Base-by-base conservation (phyloP, 2,888 invertebrate genomes). In the Choristoneura rosaceana region DNA sequence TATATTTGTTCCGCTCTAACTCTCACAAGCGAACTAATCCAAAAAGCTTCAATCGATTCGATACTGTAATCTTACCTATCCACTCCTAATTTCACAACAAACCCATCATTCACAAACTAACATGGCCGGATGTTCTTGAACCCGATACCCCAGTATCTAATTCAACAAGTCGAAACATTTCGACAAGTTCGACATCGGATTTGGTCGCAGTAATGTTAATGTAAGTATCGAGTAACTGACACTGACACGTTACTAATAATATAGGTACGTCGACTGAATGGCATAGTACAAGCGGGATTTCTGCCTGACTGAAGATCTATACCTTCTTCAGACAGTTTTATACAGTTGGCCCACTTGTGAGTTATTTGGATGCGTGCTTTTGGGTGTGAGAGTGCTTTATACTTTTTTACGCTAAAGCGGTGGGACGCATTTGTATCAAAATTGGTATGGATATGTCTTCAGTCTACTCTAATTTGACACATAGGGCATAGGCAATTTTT, bases 101-200 rank as follows among this genome's bases (percentile, higher is more conserved):
- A 34, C 47, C 38, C 34, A 43, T 41, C 52, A 45, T 52, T 70
- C 55, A 63, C 58, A 34, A 15, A 63, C 45, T 45, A 47, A 34
- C 64, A 10, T 34, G 38, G 50, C 38, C 70, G 70, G 64, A 70
- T 59, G 64, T 25, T 45, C 45, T 67, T 33, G 14, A 70, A 70
- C 38, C 50, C 34, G 63, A 70, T 64, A 70, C 55, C 55, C 25
- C 61, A 50, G 52, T 52, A 25, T 17, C 63, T n/a, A 17, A 64
- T 17, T 25, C 55, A 47, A 50, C 34, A 58, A 59, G 59, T 70
- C 70, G 70, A 64, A 70, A 70, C 64, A 38, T 70, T 59, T 70
- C 47, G 64, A 64, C 45, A 15, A 52, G 52, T 52, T 52, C 17
- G 52, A 25, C 17, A 45, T 17, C 59, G 33, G 64, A 65, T 70